Percentiles rank a stretch among this genome's conserved stretches.
Conservation (phyloP, 2,113 vertebrate species). For the Aplodontia rufa region DNA sequence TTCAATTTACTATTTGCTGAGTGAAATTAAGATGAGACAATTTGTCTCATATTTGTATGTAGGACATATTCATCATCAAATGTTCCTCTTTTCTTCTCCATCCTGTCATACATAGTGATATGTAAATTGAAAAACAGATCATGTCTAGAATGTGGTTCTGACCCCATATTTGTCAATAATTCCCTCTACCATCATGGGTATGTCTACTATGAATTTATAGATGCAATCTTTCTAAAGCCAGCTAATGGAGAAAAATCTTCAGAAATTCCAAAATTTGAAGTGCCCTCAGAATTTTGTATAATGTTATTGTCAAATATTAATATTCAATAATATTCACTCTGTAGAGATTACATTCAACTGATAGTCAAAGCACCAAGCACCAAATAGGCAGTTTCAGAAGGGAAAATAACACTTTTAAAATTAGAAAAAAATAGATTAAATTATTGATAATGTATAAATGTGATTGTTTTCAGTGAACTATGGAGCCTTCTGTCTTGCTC, state of each 20-base stretch:
- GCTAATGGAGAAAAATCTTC: neutral
- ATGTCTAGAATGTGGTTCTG: neutral
- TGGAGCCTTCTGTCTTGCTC: neutral
- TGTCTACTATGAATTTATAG: neutral
- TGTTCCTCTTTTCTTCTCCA: neutral
- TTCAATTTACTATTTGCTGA: neutral
- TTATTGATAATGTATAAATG: neutral
- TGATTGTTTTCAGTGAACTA: neutral
- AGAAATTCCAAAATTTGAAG: neutral
- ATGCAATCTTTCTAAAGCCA: neutral
- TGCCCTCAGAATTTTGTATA: neutral
- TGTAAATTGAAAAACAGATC: conserved; percentile 29
- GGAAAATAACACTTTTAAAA: neutral
- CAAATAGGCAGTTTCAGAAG: neutral
- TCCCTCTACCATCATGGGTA: neutral
- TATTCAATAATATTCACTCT: neutral
- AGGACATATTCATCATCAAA: neutral
- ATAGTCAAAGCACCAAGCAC: neutral
- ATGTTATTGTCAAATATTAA: neutral
- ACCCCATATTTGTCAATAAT: neutral
- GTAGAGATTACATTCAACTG: neutral
- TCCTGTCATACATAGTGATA: neutral
- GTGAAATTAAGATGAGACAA: conserved; percentile 5
- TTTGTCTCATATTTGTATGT: neutral
- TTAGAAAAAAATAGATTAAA: neutral